Percentiles rank a stretch among this genome's conserved stretches.
phyloP scores from a whole-genome alignment of 2,888 invertebrate genomes.

The Monoplex corrugatus region DNA sequence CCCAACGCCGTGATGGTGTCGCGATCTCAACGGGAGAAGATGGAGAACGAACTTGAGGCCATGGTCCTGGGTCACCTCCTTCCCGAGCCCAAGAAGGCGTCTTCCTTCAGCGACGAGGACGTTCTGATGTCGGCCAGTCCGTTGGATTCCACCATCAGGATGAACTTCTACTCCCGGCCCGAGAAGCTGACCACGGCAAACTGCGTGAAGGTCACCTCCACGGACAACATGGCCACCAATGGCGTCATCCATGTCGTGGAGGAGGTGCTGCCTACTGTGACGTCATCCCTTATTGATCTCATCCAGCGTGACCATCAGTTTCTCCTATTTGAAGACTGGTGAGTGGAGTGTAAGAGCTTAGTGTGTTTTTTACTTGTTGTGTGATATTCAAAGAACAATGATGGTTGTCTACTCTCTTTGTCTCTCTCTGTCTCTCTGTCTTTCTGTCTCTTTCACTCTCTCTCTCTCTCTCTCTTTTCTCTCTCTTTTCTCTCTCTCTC shows the following conservation, averaged over 20 bases:
- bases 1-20: conserved; percentile 64
- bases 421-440: too few species aligned
- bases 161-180: conserved; percentile 85
- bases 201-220: conserved; percentile 86
- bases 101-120: conserved; percentile 84
- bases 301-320: conserved; percentile 84
- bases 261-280: conserved; percentile 84
- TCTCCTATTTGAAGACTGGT: conserved; percentile 84
- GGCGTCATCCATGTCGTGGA: conserved; percentile 87
- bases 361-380: too few species aligned
- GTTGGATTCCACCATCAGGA: conserved; percentile 81
- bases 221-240: conserved; percentile 86
- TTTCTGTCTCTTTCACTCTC: too few species aligned
- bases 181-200: conserved; percentile 86
- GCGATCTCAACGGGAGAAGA: conserved; percentile 51
- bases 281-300: conserved; percentile 84
- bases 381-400: too few species aligned
- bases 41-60: conserved; percentile 79
- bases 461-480: too few species aligned
- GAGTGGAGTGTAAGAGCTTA: too few species aligned
- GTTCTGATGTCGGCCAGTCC: conserved; percentile 76
- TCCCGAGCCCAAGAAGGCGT: conserved; percentile 84
- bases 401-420: too few species aligned
- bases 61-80: conserved; percentile 85
- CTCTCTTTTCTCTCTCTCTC: too few species aligned